A percentile compares a stretch with the other conserved stretches of the same genome.
Evolutionary conservation across 30 jellyfish, hydroid and myxozoan species (phyloP).

Genomic region (Aurelia sp.): DNA sequence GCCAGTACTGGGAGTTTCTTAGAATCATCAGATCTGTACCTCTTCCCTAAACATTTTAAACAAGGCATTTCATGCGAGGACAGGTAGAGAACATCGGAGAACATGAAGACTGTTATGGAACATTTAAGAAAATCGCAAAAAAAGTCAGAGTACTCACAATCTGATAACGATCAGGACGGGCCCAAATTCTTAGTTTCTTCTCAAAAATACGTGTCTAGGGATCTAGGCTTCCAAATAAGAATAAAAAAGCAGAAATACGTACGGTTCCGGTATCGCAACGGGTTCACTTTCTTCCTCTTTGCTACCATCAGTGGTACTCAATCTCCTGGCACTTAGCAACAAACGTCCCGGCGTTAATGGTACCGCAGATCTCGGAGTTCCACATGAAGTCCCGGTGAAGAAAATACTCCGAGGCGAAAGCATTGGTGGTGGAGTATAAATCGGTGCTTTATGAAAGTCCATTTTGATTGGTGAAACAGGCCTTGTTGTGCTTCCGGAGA

Average conservation of each 20-base stretch:
- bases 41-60: no score
- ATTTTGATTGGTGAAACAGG: constrained; percentile 68
- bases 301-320: constrained; percentile 62
- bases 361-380: constrained; percentile 82
- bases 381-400: constrained; percentile 85
- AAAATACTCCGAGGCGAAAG: constrained; percentile 96
- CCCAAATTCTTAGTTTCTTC: no score
- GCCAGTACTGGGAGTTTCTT: no score
- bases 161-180: no score
- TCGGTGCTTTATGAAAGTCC: constrained; percentile 67
- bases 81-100: no score
- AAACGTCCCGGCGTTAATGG: constrained; percentile 92
- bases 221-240: not conserved
- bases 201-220: not conserved
- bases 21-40: no score
- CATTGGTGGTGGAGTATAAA: constrained; percentile 99
- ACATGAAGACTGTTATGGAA: no score
- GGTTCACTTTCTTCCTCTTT: constrained; percentile 67
- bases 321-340: constrained; percentile 75
- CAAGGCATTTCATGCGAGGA: no score
- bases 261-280: constrained; percentile 92
- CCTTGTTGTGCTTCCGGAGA: constrained; percentile 69
- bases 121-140: no score
- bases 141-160: no score
- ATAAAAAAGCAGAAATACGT: constrained; percentile 23